These are phyloP conservation scores for Zapornia atra DNA, from an alignment of 2,113 vertebrate species.

Conservation along the genomic window DNA sequence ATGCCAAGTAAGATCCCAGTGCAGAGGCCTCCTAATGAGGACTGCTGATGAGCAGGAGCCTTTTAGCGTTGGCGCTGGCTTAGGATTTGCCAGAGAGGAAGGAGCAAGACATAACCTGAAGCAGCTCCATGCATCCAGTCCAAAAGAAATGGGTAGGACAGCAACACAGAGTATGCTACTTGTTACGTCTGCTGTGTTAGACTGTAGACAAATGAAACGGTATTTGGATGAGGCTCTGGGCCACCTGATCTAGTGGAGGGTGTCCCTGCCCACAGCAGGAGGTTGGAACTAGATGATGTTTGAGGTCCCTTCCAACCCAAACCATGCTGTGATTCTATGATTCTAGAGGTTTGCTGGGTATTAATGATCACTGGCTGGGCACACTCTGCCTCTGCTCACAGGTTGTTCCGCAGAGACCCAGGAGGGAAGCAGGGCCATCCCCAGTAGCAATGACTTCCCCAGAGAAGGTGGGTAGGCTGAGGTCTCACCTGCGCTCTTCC, in stretches of 20 bases:
- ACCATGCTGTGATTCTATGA: too few relatives aligned
- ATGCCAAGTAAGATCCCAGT: neutral
- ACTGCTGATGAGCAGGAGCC: neutral
- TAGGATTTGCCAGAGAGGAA: neutral
- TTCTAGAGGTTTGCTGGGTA: neutral
- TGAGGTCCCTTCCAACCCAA: too few relatives aligned
- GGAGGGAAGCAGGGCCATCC: accelerated
- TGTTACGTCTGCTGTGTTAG: neutral
- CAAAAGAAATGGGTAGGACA: accelerated
- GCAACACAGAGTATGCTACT: accelerated
- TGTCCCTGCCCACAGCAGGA: too few relatives aligned
- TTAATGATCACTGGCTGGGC: neutral
- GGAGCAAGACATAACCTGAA: neutral
- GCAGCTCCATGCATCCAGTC: accelerated
- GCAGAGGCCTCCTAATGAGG: neutral
- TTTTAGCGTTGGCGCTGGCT: accelerated
- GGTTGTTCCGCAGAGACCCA: neutral
- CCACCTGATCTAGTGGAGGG: too few relatives aligned
- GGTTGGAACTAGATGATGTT: too few relatives aligned
- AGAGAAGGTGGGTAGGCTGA: neutral
- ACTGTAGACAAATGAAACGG: neutral
- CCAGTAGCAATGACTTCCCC: neutral
- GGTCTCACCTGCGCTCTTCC: neutral
- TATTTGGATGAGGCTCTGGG: too few relatives aligned
- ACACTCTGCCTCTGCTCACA: neutral